These are phyloP conservation scores for Karalla daura DNA, from an alignment of 2,797 vertebrate genomes.

Conservation along the genomic window DNA sequence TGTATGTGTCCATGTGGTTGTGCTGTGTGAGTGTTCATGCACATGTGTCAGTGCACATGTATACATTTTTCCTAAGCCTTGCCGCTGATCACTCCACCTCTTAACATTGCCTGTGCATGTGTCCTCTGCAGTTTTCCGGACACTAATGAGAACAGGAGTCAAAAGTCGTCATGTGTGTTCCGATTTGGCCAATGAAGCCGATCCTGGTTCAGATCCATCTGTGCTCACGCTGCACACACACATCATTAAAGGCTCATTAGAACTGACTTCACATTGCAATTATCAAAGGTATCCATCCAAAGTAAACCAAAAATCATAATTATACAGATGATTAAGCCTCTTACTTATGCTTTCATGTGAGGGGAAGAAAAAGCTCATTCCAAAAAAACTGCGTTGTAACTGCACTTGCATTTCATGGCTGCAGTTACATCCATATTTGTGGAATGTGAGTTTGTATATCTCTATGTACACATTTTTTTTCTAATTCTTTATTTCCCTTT, in stretches of 20 bases:
- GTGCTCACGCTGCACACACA: background rate
- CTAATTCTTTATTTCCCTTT: no score
- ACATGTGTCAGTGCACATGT: background rate
- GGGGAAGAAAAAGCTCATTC: background rate
- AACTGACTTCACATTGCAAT: background rate
- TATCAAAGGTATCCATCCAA: slow-evolving; percentile 8
- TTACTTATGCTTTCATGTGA: background rate
- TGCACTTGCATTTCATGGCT: background rate
- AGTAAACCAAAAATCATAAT: slow-evolving; percentile 24
- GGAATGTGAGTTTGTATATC: no score
- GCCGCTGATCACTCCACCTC: background rate
- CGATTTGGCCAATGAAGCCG: background rate
- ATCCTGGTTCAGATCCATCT: background rate
- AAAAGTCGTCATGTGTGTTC: background rate
- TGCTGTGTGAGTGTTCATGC: background rate
- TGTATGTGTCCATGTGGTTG: background rate
- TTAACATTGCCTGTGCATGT: background rate
- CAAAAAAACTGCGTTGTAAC: background rate
- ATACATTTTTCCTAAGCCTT: background rate
- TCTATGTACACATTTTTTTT: no score
- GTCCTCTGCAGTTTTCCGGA: background rate
- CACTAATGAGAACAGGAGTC: background rate
- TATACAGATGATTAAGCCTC: slow-evolving; percentile 10
- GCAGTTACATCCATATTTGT: background rate
- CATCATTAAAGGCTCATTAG: slow-evolving; percentile 12